Base-by-base conservation (phyloP, 2,888 invertebrate genomes). In the Anticlea derivata region DNA sequence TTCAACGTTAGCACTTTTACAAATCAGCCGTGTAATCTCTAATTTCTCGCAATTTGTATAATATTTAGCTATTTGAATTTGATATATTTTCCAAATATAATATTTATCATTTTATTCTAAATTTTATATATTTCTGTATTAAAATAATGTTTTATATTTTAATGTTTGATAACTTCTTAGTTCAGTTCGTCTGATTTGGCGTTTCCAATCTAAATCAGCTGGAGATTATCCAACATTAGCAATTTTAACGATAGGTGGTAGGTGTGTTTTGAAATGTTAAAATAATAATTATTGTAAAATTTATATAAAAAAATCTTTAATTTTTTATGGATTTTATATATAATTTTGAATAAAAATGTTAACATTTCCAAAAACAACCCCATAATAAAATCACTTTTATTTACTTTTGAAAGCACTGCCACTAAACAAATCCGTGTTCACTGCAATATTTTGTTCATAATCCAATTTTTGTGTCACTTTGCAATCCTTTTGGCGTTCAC, bases 401-500 rank as follows among this genome's bases (percentile, higher is more conserved):
- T 82, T 82, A 82, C 82, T 82, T 71, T 65, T 61, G 58, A 58
- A 58, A 73, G 69, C 80, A 80, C 78, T 79, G 70, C 76, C 78
- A 81, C 81, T 78, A 65, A 65, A 70, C 66, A 61, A 66, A 66
- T 76, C 68, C 73, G 63, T 57, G 58, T 65, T 70, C 73, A 78
- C 80, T 79, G 65, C 60, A 69, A 70, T 72, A 70, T 69, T 72
- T 65, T 70, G 63, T 71, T 68, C 77, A 82, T 77, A 77, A 84
- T 84, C 83, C 82, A 80, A 77, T 70, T 70, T 66, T 78, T 75
- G 66, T 76, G 67, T 71, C 82, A 85, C 80, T 77, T 73, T 70
- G 78, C 80, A 87, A 87, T 86, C 87, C 86, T 80, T 82, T 78
- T 73, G 70, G 73, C 75, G 70, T 81, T 68, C 86, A 89, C 89